phyloP scores from a whole-genome alignment of 1,140 invertebrate genomes.

The Sogatella furcifera region DNA sequence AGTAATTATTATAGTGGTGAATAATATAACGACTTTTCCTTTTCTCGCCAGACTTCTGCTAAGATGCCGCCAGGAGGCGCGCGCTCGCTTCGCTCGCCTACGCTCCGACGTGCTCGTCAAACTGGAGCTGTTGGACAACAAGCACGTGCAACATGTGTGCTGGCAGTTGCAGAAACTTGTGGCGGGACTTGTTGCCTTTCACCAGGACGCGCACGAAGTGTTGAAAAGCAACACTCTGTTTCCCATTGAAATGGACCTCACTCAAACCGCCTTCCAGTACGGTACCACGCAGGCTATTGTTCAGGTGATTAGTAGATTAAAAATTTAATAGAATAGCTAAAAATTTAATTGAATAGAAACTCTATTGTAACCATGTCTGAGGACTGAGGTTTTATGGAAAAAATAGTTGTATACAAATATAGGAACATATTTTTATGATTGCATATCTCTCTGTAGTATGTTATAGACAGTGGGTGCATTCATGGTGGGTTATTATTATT shows the following conservation, averaged over 20 bases:
- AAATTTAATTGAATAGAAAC: too few species aligned
- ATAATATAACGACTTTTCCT: too few species aligned
- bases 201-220: slow-evolving; percentile 44
- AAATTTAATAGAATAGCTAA: too few species aligned
- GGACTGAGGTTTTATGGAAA: too few species aligned
- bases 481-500: too few species aligned
- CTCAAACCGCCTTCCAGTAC: slow-evolving; percentile 82
- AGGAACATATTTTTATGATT: too few species aligned
- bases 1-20: too few species aligned
- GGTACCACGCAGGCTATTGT: slow-evolving; percentile 44
- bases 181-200: slow-evolving; percentile 37
- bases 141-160: slow-evolving; percentile 91
- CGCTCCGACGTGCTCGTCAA: slow-evolving; percentile 93
- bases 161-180: slow-evolving; percentile 67
- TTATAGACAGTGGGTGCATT: too few species aligned
- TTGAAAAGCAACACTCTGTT: slow-evolving; percentile 70
- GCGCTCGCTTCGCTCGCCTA: slow-evolving; percentile 80
- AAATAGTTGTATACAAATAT: too few species aligned
- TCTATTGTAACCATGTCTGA: too few species aligned
- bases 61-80: slow-evolving; percentile 88
- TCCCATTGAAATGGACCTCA: slow-evolving; percentile 93
- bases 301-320: too few species aligned
- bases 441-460: too few species aligned
- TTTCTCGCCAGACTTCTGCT: slow-evolving; percentile 58
- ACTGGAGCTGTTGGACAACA: slow-evolving; percentile 92